Evolutionary conservation across 2,888 invertebrate genomes (phyloP), one percentile per base, ranked within the genome.

Genomic region (Pseudanteris insignis): DNA sequence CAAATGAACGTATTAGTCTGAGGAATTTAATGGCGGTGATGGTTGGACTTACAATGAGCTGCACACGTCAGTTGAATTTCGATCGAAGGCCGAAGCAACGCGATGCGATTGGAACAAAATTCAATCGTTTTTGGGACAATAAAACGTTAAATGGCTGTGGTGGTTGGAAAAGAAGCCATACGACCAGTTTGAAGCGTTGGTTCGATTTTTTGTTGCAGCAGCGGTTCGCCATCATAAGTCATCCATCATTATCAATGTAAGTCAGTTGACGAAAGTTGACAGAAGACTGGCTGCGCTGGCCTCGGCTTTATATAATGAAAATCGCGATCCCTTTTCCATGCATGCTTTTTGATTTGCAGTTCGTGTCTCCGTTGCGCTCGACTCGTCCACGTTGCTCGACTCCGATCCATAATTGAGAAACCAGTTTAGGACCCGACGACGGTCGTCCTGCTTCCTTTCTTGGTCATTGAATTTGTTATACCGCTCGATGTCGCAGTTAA

Each of bases 361-460:
- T 47, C 36, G 24, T 4, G 29, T 6, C 15, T 15, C 28, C 26
- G 25, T 3, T 9, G 2, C 26, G 5, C 13, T 25, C 3, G 18
- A 6, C 18, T 6, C 18, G 18, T 18, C 8, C 9, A 5, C 24
- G 13, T 7, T 21, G 9, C 41, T 37, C 41, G 15, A 34, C 50
- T 28, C 9, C 57, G 41, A 44, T 46, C 59, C 57, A 50, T 57
- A 57, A 63, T 61, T 33, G 44, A 29, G 54, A 55, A 61, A 61
- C 61, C 61, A 50, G 61, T 61, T 61, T 55, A 34, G 32, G 44
- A 43, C 28, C 14, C 25, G 12, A 25, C 36, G 47, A 18, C 37
- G 40, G n/a, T 40, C 46, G 34, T 55, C 38, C 55, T 15, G 55
- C 34, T 51, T 32, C 55, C 62, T 47, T 62, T 62, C 62, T 50